These are phyloP conservation scores for Microcebus jonahi DNA, from an alignment of 2,113 vertebrate species.

Conservation along the genomic window DNA sequence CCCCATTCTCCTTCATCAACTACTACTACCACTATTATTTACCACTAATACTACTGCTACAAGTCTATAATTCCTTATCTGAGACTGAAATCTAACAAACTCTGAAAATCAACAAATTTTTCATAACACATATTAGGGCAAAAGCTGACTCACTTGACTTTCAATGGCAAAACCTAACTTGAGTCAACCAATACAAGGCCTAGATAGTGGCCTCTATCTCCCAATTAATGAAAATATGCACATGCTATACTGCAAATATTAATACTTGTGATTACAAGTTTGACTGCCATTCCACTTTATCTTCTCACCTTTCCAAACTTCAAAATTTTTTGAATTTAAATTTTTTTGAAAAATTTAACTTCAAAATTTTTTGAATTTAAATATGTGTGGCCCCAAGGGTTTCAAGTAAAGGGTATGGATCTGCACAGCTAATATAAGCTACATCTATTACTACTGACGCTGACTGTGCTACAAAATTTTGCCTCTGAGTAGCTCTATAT, in stretches of 20 bases:
- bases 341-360: background rate
- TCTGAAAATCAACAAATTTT: slow-evolving; percentile 5
- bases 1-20: background rate
- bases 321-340: background rate
- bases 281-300: background rate
- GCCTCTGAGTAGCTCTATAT: background rate
- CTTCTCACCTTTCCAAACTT: background rate
- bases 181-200: background rate
- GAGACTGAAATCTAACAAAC: background rate
- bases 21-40: background rate
- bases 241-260: background rate
- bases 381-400: background rate
- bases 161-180: background rate
- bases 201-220: background rate
- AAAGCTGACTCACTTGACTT: background rate
- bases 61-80: background rate
- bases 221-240: background rate
- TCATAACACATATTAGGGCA: background rate
- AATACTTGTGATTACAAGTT: background rate
- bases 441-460: background rate
- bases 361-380: background rate
- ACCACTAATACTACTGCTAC: background rate
- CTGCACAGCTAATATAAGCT: background rate
- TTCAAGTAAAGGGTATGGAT: background rate
- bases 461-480: background rate